Conservation (phyloP, 2,888 invertebrate species). For the Bembecia ichneumoniformis region DNA sequence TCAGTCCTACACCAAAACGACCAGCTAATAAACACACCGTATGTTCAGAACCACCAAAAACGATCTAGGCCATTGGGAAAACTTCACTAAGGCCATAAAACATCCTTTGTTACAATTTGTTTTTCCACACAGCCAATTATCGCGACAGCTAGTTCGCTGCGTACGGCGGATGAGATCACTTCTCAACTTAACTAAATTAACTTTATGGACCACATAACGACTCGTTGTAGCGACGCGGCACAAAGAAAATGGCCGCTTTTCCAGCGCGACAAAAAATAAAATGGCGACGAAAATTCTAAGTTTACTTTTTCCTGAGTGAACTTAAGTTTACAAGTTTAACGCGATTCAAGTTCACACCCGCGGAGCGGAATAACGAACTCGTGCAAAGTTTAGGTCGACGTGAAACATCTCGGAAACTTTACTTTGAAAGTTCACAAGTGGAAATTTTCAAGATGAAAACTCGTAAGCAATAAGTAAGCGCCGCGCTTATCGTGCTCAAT, state of each 20-base stretch:
- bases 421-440: slow-evolving; percentile 66
- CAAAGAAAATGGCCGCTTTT: slow-evolving; percentile 75
- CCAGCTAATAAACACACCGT: slow-evolving; percentile 26
- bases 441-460: slow-evolving; percentile 73
- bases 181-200: slow-evolving; percentile 66
- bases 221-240: slow-evolving; percentile 71
- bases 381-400: slow-evolving; percentile 48
- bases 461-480: slow-evolving; percentile 57
- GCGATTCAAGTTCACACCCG: slow-evolving; percentile 33
- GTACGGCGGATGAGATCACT: slow-evolving; percentile 56
- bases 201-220: slow-evolving; percentile 64
- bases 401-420: slow-evolving; percentile 62
- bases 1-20: slow-evolving; percentile 32
- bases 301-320: slow-evolving; percentile 67
- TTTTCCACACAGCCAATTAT: slow-evolving; percentile 34
- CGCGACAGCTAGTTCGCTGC: slow-evolving; percentile 47
- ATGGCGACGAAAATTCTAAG: slow-evolving; percentile 74
- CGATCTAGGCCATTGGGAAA: slow-evolving; percentile 60
- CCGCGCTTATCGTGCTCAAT: slow-evolving; percentile 42
- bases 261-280: slow-evolving; percentile 74
- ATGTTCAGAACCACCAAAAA: slow-evolving; percentile 46
- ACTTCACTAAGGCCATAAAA: slow-evolving; percentile 38
- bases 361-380: slow-evolving; percentile 34
- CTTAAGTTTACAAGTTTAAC: slow-evolving; percentile 44
- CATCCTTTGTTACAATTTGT: slow-evolving; percentile 25